Conservation (phyloP, 2,113 vertebrate genomes). For the Pedetes capensis region DNA sequence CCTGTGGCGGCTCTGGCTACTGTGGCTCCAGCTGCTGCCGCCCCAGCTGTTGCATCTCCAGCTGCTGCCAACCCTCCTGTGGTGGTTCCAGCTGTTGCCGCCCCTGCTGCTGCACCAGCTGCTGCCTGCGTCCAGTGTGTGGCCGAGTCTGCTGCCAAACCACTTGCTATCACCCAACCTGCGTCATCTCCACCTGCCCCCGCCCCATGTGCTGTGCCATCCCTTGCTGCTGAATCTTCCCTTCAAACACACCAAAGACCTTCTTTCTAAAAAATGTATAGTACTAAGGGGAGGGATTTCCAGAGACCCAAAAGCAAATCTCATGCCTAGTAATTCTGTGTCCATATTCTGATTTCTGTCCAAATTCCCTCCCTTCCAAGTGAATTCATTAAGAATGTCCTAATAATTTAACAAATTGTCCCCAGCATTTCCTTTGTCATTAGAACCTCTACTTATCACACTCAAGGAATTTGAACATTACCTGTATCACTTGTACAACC, state of each 20-base stretch:
- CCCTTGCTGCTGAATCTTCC: constrained; percentile 27
- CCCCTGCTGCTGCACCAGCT: background rate
- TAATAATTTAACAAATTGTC: background rate
- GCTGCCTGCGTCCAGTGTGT: background rate
- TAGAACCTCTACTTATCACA: background rate
- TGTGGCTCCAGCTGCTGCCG: background rate
- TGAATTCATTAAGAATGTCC: background rate
- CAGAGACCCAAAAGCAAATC: background rate
- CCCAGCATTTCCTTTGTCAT: background rate
- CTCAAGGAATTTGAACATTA: background rate
- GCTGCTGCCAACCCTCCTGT: constrained; percentile 18
- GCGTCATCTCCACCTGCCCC: constrained; percentile 51
- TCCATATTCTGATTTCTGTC: background rate
- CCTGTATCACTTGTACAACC: background rate
- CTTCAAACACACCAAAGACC: background rate
- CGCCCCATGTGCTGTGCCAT: constrained; percentile 17
- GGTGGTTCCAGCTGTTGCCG: background rate
- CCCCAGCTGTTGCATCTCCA: background rate
- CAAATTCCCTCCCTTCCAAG: background rate
- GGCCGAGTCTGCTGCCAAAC: constrained; percentile 9
- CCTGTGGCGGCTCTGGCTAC: background rate
- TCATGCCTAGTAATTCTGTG: background rate
- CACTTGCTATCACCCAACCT: constrained; percentile 37
- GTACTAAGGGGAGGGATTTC: background rate
- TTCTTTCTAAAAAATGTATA: background rate